These are phyloP conservation scores for Hylomyscus alleni DNA, from an alignment of 2,797 vertebrate species.

Conservation along the genomic window DNA sequence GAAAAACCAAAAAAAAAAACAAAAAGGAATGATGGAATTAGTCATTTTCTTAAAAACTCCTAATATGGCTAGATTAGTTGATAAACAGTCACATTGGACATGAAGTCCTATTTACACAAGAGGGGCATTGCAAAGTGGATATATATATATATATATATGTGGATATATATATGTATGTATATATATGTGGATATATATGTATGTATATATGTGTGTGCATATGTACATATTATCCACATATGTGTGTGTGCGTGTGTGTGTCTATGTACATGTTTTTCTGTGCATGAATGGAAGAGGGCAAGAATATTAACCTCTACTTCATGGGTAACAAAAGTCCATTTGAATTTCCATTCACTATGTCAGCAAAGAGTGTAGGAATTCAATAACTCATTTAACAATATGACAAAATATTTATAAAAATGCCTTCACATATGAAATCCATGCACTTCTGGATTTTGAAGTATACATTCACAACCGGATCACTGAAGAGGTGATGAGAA, in stretches of 20 bases:
- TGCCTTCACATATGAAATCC: neutral
- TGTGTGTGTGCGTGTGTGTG: no score
- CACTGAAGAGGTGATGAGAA: neutral
- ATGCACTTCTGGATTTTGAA: neutral
- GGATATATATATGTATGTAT: neutral
- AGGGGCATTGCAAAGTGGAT: neutral
- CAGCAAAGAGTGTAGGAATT: neutral
- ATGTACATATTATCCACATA: no score
- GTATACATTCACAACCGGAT: neutral
- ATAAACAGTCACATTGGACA: conserved; percentile 28
- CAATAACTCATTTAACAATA: conserved; percentile 35
- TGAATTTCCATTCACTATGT: neutral
- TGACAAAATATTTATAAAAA: conserved; percentile 60
- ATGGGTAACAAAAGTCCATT: neutral
- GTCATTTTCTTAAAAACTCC: conserved; percentile 52
- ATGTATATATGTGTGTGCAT: no score
- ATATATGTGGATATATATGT: no score
- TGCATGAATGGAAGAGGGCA: neutral
- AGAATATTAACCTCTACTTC: neutral
- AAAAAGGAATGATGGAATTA: conserved; percentile 52
- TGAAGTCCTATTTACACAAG: conserved; percentile 31
- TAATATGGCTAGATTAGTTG: conserved; percentile 36
- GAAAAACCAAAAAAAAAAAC: no score
- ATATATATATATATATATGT: neutral
- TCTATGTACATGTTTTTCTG: neutral